Evolutionary conservation across 2,888 invertebrate species (phyloP).

Genomic region (Proisotoma minuta): DNA sequence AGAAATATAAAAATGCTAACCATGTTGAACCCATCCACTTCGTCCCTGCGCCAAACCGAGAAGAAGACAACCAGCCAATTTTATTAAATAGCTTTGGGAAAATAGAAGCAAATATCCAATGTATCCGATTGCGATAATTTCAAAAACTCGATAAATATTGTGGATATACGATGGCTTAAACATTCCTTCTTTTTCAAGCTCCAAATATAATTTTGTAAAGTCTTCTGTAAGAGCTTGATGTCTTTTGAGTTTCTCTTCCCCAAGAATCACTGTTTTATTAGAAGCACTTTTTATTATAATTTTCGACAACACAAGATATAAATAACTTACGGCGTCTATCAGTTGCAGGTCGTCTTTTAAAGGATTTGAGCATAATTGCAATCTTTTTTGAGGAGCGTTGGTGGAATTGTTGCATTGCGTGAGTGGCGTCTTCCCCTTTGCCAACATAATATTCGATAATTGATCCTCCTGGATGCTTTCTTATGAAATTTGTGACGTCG

Average conservation of each 20-base stretch:
- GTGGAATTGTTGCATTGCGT: constrained; percentile 43
- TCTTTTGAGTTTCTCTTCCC: constrained; percentile 29
- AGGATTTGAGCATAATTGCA: constrained; percentile 29
- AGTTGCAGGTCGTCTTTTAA: constrained; percentile 34
- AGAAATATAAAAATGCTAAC: constrained; percentile 5
- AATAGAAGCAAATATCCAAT: constrained; percentile 34
- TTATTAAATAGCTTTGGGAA: constrained; percentile 27
- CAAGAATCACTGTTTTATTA: constrained; percentile 15
- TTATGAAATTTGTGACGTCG: constrained; percentile 24
- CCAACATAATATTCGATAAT: constrained; percentile 43
- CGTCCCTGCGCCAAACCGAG: constrained; percentile 37
- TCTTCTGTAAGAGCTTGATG: constrained; percentile 39
- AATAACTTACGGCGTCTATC: constrained; percentile 29
- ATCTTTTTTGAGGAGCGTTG: constrained; percentile 36
- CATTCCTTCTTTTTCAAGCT: constrained; percentile 40
- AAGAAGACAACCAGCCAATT: constrained; percentile 34
- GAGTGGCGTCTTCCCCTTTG: constrained; percentile 40
- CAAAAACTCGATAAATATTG: constrained; percentile 29
- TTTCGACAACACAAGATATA: neutral
- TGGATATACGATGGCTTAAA: constrained; percentile 37
- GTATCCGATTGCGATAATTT: constrained; percentile 28
- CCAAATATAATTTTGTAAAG: constrained; percentile 39
- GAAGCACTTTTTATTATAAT: neutral
- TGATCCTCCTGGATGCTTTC: constrained; percentile 38
- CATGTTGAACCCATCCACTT: constrained; percentile 39